These are phyloP conservation scores for Lipotes vexillifer DNA, from an alignment of 2,113 vertebrate species.

Conservation along the genomic window DNA sequence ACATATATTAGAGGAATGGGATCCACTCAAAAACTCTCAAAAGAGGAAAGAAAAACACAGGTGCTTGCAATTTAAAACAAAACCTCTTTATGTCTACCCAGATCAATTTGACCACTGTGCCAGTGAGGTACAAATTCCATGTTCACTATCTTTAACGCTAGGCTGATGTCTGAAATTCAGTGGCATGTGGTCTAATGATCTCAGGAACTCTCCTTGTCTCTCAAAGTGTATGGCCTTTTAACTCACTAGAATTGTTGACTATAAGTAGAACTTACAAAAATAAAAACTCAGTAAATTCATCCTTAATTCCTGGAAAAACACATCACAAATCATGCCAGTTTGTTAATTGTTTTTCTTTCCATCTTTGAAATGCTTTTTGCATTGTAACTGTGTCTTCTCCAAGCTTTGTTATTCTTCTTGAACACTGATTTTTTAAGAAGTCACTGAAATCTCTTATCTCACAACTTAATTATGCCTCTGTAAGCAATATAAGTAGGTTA, in stretches of 20 bases:
- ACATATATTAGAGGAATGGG: neutral
- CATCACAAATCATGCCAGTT: neutral
- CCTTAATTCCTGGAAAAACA: neutral
- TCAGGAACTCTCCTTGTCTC: neutral
- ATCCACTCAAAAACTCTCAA: neutral
- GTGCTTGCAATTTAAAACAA: neutral
- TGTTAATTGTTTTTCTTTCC: neutral
- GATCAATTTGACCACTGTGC: neutral
- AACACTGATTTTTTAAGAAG: conserved; percentile 41
- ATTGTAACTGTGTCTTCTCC: conserved; percentile 2
- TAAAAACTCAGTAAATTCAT: neutral
- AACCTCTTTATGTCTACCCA: neutral
- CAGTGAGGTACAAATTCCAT: neutral
- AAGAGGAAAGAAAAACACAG: neutral
- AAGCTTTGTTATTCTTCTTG: neutral
- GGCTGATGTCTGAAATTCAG: neutral
- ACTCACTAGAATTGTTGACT: neutral
- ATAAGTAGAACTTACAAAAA: neutral
- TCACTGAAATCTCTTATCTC: neutral
- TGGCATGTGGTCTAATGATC: neutral
- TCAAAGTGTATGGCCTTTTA: neutral
- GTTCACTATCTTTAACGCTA: neutral
- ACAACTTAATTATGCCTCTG: conserved; percentile 24
- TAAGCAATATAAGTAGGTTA: conserved; percentile 40
- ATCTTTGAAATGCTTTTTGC: neutral